Base-by-base conservation (phyloP, 2,888 invertebrate species). In the Folsomia candida region DNA sequence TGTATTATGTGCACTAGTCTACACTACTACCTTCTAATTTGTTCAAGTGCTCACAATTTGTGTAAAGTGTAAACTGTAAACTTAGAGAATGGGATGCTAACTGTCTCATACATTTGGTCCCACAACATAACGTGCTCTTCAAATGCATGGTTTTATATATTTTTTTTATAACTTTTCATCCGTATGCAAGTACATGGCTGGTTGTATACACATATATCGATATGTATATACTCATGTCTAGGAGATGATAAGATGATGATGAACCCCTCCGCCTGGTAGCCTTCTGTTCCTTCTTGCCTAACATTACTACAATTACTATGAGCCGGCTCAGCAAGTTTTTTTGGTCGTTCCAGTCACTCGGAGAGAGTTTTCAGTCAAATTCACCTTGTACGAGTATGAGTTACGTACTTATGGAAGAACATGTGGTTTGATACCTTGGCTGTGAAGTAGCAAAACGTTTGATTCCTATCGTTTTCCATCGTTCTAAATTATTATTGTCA, bases 311-410 rank as follows among this genome's bases (percentile, higher is more conserved):
- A 51, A 64, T 64, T 64, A 51, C 54, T 54, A 57, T 24, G 6
- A 65, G 65, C 51, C 27, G 25, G 65, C 54, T 3, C 9, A 65
- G 65, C 65, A 65, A 54, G 65, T 65, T 65, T 65, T 65, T 65
- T 57, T 3, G 2, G 6, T 26, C 25, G n/a, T 22, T 37, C 37
- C 37, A 37, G n/a, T n/a, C n/a, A n/a, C n/a, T n/a, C n/a, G n/a
- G n/a, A n/a, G n/a, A n/a, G n/a, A n/a, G n/a, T n/a, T n/a, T n/a
- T n/a, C n/a, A 51, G 24, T 51, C 51, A 18, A 37, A 24, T 24
- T 47, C 27, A 9, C 11, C 4, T 29, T 62, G n/a, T 20, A 29
- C 25, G n/a, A 25, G 18, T 60, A 4, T 22, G 22, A 18, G 60
- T 22, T n/a, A 62, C 18, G 25, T 65, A 28, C 26, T 65, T 64